Base-by-base conservation (phyloP, 2,888 invertebrate genomes). In the Synanthedon andrenaeformis region DNA sequence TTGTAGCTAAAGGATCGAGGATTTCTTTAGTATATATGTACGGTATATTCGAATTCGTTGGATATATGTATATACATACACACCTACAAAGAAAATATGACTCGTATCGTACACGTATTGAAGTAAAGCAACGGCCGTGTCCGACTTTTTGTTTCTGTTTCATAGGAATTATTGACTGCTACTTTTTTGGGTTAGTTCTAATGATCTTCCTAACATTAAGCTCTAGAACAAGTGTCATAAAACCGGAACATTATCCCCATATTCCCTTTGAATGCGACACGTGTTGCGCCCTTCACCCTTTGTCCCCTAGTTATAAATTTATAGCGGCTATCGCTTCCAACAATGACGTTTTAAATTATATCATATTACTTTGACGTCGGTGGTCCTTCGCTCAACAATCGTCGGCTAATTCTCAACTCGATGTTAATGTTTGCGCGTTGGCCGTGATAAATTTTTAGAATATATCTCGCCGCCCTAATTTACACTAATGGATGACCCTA, bases 301-400 rank as follows among this genome's bases (percentile, higher is more conserved):
- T 74, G 64, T 71, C 73, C 76, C 75, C 69, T 69, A 63, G 62
- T 70, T 71, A 75, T 73, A 75, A 76, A 66, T 75, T 72, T 74
- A 74, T 73, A 74, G 70, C 64, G 64, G 71, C 69, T 56, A 41
- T 58, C 59, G 53, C 60, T 61, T 57, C 56, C 71, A 67, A 83
- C 82, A 82, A 81, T 82, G 73, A 70, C 72, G 76, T 76, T 84
- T 85, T 78, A 83, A 84, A 83, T 82, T 78, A 76, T 81, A 73
- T 73, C 76, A 76, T 73, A 74, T 69, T 69, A 70, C 67, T 70
- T 66, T 64, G 63, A 62, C 61, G 62, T 57, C 60, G 48, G 35
- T 49, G 56, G 55, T 53, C 54, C 53, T 14, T 23, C 14, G 49
- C 49, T 49, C 49, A 14, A 81, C 78, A 79, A 79, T 78, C 58